Evolutionary conservation across 2,797 vertebrate species (phyloP).

Genomic region (Tympanoctomys barrerae): DNA sequence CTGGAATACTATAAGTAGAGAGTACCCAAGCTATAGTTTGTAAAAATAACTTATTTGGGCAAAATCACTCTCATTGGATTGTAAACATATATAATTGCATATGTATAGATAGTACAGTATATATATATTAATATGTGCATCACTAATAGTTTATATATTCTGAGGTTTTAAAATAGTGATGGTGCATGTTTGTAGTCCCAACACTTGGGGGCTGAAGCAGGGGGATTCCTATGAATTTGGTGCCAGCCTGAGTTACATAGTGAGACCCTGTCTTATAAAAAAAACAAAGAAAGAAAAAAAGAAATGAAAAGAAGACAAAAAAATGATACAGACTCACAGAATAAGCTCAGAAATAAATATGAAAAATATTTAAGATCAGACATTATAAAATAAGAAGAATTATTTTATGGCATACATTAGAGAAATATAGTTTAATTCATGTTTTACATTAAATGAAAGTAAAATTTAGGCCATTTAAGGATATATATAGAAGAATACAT

Average conservation of each 20-base stretch:
- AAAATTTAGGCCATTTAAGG: conserved; percentile 55
- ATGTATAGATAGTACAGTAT: not conserved
- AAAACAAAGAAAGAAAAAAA: not conserved
- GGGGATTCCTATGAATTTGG: not conserved
- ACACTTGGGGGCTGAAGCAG: not conserved
- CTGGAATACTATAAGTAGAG: conserved; percentile 32
- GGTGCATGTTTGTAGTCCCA: not conserved
- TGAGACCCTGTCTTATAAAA: not conserved
- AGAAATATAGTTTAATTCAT: conserved; percentile 44
- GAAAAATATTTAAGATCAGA: conserved; percentile 41
- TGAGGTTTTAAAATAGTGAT: conserved; percentile 45
- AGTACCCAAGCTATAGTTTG: conserved; percentile 11
- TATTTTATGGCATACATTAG: conserved; percentile 14
- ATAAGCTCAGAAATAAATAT: conserved; percentile 45
- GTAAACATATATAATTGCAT: not conserved
- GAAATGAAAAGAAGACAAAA: not conserved
- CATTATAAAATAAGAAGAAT: conserved; percentile 57
- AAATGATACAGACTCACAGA: not conserved
- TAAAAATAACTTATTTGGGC: conserved; percentile 11
- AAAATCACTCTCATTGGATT: not conserved
- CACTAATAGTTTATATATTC: not conserved
- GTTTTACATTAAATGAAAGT: conserved; percentile 64
- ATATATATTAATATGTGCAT: not conserved
- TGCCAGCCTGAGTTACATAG: not conserved
- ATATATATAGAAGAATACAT: not conserved